Percentiles rank a stretch among this genome's conserved stretches.
Evolutionary conservation across 1,140 invertebrate species (phyloP).

Genomic region (Stegodyphus dumicola): DNA sequence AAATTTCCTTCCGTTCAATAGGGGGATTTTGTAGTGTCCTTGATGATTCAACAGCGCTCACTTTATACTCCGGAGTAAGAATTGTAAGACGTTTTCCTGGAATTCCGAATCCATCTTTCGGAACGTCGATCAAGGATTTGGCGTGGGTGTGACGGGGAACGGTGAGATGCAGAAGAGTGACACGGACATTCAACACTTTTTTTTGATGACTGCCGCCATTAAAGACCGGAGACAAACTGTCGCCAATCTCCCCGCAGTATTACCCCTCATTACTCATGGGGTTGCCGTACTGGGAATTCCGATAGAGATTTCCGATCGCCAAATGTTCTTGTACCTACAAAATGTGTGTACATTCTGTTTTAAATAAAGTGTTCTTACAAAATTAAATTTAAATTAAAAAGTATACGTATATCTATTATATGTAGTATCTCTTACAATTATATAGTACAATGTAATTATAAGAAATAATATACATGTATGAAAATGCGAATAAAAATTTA

Average conservation of each 20-base stretch:
- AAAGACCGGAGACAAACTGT: constrained; percentile 55
- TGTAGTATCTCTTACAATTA: too few relatives aligned
- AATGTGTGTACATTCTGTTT: too few relatives aligned
- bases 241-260: constrained; percentile 44
- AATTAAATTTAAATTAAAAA: too few relatives aligned
- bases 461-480: too few relatives aligned
- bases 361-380: too few relatives aligned
- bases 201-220: constrained; percentile 41
- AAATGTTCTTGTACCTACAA: neutral
- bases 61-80: neutral
- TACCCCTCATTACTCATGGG: constrained; percentile 42
- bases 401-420: too few relatives aligned
- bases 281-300: constrained; percentile 3
- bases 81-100: neutral
- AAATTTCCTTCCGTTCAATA: too few relatives aligned
- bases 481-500: too few relatives aligned
- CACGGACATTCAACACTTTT: constrained; percentile 35
- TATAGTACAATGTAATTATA: too few relatives aligned
- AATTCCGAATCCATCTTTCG: neutral
- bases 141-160: neutral
- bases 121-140: neutral
- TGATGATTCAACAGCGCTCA: neutral
- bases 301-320: neutral
- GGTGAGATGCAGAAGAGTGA: neutral
- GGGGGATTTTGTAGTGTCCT: too few relatives aligned